Conservation (phyloP, 2,797 vertebrate species). For the Pangasius larnaudii region DNA sequence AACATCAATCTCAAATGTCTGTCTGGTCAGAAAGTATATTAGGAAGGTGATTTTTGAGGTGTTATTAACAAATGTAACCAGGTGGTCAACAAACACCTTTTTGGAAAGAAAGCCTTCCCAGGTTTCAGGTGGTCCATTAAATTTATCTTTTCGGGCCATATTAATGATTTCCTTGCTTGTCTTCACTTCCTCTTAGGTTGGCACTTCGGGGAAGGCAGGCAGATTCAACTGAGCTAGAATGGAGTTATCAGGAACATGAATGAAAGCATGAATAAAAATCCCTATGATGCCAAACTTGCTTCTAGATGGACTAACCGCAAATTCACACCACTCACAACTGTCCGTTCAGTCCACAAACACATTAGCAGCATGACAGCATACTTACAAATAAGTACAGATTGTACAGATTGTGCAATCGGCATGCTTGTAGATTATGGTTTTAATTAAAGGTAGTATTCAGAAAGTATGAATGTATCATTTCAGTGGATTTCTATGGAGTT, state of each 20-base stretch:
- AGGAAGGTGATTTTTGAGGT: not conserved
- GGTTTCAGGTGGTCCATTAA: not conserved
- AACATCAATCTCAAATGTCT: not conserved
- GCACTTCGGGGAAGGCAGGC: not conserved
- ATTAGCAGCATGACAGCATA: not conserved
- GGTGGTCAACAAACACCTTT: not conserved
- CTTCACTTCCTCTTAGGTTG: not conserved
- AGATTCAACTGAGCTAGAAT: not conserved
- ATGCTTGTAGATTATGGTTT: not conserved
- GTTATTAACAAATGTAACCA: not conserved
- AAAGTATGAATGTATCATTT: not conserved
- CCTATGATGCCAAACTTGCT: not conserved
- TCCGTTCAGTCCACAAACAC: not conserved
- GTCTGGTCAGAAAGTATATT: not conserved
- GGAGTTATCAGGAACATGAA: not conserved
- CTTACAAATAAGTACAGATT: no score
- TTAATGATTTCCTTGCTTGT: not conserved
- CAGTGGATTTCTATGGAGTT: not conserved
- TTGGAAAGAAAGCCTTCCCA: not conserved
- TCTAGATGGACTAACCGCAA: not conserved
- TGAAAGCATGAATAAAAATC: not conserved
- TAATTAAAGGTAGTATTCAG: not conserved
- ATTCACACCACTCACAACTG: not conserved
- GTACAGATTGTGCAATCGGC: not conserved
- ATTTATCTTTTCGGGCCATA: not conserved